These are phyloP conservation scores for Lipotes vexillifer DNA, from an alignment of 2,113 vertebrate species.

Conservation along the genomic window DNA sequence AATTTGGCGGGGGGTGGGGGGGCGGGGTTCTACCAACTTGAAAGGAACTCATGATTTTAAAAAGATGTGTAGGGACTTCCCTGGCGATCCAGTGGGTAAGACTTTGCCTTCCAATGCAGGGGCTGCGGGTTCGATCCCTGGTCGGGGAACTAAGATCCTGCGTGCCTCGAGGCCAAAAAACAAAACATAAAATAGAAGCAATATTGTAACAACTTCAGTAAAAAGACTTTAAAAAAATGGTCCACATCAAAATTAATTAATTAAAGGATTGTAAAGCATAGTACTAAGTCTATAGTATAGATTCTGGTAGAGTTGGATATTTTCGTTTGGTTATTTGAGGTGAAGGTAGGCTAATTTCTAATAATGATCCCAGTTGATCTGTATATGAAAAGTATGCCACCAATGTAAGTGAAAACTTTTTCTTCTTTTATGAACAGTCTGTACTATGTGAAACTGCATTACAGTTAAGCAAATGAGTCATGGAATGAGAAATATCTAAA, in stretches of 20 bases:
- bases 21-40: neutral
- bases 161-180: no score
- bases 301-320: neutral
- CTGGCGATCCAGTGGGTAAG: no score
- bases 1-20: neutral
- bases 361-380: neutral
- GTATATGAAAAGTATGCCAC: neutral
- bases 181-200: no score
- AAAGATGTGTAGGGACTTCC: neutral
- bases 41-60: neutral
- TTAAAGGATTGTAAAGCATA: neutral
- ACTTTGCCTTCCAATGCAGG: no score
- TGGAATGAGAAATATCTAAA: neutral
- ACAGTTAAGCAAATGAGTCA: neutral
- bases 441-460: neutral
- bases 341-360: neutral
- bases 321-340: constrained; percentile 8
- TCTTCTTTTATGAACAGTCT: neutral
- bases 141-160: no score
- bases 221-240: no score
- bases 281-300: neutral
- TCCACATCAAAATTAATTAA: no score
- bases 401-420: neutral
- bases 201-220: no score
- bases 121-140: no score